These are phyloP conservation scores for Petroica traversi DNA, from an alignment of 2,113 vertebrate species.

Conservation along the genomic window DNA sequence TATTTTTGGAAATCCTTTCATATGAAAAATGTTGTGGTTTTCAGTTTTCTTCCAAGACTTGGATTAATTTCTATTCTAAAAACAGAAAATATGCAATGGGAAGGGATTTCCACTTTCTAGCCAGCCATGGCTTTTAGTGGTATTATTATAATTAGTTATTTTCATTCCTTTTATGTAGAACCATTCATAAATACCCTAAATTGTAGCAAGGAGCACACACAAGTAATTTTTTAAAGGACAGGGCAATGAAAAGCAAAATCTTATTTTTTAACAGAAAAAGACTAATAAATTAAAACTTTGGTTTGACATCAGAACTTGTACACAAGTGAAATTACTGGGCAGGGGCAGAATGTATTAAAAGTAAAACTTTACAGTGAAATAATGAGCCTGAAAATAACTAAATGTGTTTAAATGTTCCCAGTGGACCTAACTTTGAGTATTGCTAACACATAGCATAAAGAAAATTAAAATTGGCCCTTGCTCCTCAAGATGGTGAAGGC, in stretches of 20 bases:
- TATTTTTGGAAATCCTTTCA: neutral
- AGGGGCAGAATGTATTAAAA: neutral
- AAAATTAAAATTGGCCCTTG: neutral
- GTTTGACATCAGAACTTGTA: neutral
- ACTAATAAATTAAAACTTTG: neutral
- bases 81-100: constrained; percentile 31
- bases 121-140: constrained; percentile 14
- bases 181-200: constrained; percentile 50
- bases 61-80: constrained; percentile 35
- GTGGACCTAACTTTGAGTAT: neutral
- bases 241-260: neutral
- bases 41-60: constrained; percentile 25
- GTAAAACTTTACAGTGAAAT: neutral
- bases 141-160: constrained; percentile 49
- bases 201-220: neutral
- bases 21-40: constrained; percentile 45
- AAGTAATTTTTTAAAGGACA: neutral
- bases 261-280: neutral
- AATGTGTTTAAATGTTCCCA: neutral
- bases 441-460: neutral
- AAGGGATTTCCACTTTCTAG: constrained; percentile 57
- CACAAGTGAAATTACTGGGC: neutral
- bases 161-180: constrained; percentile 44
- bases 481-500: neutral
- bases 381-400: neutral